Evolutionary conservation across 2,888 invertebrate species (phyloP).

Genomic region (Anoncus sp.): DNA sequence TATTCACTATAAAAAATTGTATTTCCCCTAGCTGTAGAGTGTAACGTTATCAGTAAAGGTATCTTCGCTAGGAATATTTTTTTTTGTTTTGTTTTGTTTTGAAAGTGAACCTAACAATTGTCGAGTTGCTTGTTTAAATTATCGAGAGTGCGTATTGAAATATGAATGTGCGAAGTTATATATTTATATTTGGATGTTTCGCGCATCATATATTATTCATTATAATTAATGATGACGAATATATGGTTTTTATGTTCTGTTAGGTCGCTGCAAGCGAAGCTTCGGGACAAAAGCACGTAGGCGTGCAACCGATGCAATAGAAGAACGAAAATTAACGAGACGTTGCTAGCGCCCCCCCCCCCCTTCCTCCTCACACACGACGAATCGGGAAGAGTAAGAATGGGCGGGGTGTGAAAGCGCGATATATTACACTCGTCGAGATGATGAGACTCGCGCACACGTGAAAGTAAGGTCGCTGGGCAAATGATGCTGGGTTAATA

Average conservation of each 20-base stretch:
- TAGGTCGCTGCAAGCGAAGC: neutral
- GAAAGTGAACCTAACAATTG: constrained; percentile 6
- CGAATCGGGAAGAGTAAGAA: constrained; percentile 33
- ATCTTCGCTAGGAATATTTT: neutral
- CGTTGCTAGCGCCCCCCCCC: constrained; percentile 17
- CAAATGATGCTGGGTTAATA: constrained; percentile 55
- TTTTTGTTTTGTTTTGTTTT: too few relatives aligned
- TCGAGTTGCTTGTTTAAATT: constrained; percentile 6
- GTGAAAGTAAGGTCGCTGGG: constrained; percentile 32
- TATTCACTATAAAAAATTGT: neutral
- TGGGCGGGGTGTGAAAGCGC: neutral
- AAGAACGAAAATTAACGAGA: constrained; percentile 53
- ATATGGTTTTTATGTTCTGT: constrained; percentile 28
- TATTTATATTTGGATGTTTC: constrained; percentile 7
- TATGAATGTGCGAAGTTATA: constrained; percentile 5
- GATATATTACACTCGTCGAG: constrained; percentile 29
- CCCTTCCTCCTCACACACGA: too few relatives aligned
- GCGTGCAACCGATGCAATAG: constrained; percentile 34
- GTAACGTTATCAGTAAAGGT: constrained; percentile 13
- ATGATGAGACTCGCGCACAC: constrained; percentile 12
- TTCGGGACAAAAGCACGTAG: constrained; percentile 13
- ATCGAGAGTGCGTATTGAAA: constrained; percentile 1
- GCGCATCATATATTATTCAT: constrained; percentile 7
- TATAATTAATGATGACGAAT: constrained; percentile 52
- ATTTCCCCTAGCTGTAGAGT: constrained; percentile 1